phyloP scores from a whole-genome alignment of 2,888 invertebrate species.

The Opisthograptis luteolata region DNA sequence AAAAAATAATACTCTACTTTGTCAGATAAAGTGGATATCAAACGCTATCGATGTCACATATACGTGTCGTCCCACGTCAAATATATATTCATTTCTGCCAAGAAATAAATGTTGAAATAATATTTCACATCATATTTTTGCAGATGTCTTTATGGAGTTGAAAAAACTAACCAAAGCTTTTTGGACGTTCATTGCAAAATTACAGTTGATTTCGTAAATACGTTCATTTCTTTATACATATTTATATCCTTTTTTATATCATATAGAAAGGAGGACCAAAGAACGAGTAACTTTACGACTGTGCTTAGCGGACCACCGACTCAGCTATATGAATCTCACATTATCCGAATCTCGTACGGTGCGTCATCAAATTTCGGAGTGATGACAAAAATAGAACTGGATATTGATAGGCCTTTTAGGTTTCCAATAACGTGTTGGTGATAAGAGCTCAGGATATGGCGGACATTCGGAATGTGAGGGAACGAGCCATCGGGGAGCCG shows the following conservation, averaged over 20 bases:
- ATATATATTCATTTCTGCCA: conserved; percentile 34
- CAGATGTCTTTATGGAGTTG: not conserved
- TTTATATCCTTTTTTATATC: too few species aligned
- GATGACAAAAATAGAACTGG: conserved; percentile 56
- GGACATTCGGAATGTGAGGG: conserved; percentile 41
- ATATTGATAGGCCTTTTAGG: conserved; percentile 66
- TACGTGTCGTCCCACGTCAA: conserved; percentile 32
- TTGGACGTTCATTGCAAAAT: not conserved
- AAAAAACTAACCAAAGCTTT: conserved; percentile 3
- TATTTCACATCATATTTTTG: conserved; percentile 1
- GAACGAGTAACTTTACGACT: conserved; percentile 7
- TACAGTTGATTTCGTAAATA: too few species aligned
- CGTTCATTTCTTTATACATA: too few species aligned
- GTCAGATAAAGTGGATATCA: conserved; percentile 25
- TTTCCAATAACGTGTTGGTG: conserved; percentile 62
- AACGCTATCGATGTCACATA: conserved; percentile 33
- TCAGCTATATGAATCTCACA: conserved; percentile 22
- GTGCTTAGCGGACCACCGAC: conserved; percentile 3
- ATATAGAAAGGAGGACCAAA: not conserved
- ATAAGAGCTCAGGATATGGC: conserved; percentile 57
- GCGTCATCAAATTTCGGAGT: conserved; percentile 29
- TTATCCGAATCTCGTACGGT: conserved; percentile 14
- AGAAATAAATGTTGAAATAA: conserved; percentile 21
- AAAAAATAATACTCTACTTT: conserved; percentile 3
- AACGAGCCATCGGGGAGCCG: conserved; percentile 57